A percentile compares a stretch with the other conserved stretches of the same genome.
Evolutionary conservation across 2,797 vertebrate genomes (phyloP).

Genomic region (Hafferia zeledoni): DNA sequence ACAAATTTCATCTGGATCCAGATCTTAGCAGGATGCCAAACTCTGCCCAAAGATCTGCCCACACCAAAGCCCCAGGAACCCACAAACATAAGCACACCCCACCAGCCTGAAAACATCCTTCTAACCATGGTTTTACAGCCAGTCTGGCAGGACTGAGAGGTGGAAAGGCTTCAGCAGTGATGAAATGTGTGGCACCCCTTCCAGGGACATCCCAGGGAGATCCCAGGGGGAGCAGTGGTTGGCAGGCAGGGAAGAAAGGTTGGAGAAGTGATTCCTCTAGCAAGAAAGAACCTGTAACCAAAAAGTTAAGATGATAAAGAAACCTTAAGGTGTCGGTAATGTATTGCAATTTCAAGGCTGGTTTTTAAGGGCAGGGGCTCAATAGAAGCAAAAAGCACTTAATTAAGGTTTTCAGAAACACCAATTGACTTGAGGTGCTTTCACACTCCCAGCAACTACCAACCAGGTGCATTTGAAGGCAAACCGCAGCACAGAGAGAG

Average conservation of each 20-base stretch:
- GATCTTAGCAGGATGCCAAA: fast-evolving
- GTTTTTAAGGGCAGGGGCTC: slow-evolving; percentile 26
- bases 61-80: fast-evolving
- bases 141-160: neutral
- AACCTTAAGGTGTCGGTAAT: neutral
- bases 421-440: neutral
- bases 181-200: neutral
- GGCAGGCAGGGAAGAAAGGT: neutral
- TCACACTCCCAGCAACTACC: neutral
- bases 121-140: fast-evolving
- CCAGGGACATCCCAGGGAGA: neutral
- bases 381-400: slow-evolving; percentile 3
- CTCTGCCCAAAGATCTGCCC: neutral
- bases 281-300: neutral
- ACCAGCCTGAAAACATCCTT: fast-evolving
- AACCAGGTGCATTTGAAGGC: neutral
- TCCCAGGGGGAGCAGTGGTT: fast-evolving
- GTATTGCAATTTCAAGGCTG: neutral
- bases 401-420: slow-evolving; percentile 31
- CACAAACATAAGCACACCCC: fast-evolving
- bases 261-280: neutral
- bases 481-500: neutral
- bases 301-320: neutral
- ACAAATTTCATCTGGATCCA: neutral
- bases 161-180: neutral